Evolutionary conservation across 2,888 invertebrate genomes (phyloP).

Genomic region (Callinectes sapidus): DNA sequence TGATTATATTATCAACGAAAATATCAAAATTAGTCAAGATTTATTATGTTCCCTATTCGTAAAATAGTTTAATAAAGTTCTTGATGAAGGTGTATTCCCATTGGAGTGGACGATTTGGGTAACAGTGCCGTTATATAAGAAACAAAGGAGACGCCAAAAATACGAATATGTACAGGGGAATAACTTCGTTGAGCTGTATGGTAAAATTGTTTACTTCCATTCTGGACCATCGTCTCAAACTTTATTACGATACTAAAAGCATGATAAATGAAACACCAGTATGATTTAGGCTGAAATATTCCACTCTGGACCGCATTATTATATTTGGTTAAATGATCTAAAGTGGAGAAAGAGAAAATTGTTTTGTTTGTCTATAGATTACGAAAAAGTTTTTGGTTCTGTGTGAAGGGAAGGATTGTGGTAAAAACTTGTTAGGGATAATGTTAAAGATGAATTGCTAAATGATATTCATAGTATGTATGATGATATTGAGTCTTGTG

Average conservation of each 20-base stretch:
- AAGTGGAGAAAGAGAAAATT: background rate
- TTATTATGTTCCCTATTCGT: no score
- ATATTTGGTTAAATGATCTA: background rate
- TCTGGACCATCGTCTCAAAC: no score
- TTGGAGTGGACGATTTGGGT: no score
- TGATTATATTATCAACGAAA: no score
- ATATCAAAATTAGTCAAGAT: no score
- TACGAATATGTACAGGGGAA: background rate
- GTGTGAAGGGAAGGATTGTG: constrained; percentile 7
- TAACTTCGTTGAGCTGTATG: background rate
- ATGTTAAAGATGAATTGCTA: background rate
- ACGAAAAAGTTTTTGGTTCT: background rate
- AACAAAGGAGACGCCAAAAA: background rate
- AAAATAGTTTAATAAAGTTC: no score
- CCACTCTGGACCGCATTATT: no score
- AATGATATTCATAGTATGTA: background rate
- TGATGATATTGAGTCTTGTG: background rate
- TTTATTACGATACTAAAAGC: no score
- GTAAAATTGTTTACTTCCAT: background rate
- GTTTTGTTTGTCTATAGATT: background rate
- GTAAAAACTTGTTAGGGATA: background rate
- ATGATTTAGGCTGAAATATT: no score
- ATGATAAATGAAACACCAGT: no score
- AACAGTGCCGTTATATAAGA: no score
- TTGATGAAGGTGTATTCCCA: no score